Conservation (phyloP, 2,797 vertebrate genomes). For the Chelidonichthys spinosus region DNA sequence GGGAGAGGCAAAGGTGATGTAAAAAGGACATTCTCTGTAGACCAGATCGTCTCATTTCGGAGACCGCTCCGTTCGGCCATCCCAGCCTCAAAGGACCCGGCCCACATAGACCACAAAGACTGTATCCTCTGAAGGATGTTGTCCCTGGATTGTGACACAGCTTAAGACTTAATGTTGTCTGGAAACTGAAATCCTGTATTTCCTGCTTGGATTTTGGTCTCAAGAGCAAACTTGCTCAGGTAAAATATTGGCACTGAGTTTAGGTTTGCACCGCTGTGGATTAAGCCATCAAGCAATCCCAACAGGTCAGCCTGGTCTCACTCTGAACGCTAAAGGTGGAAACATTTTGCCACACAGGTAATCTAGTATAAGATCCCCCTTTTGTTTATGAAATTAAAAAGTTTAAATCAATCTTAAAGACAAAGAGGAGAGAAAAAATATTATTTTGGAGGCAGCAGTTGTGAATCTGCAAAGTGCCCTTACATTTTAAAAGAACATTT, state of each 20-base stretch:
- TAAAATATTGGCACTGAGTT: background rate
- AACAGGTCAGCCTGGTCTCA: background rate
- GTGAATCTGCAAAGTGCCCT: background rate
- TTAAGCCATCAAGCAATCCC: background rate
- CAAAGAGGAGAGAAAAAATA: too few species aligned
- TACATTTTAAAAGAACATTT: background rate
- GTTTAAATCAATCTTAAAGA: background rate
- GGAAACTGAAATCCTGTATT: background rate
- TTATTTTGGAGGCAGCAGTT: background rate
- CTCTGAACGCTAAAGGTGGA: background rate
- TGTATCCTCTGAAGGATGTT: too few species aligned
- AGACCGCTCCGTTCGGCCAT: too few species aligned
- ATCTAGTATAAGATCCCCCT: background rate
- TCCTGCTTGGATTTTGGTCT: background rate
- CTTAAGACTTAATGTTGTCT: background rate
- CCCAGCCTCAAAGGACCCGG: too few species aligned
- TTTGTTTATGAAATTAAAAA: background rate
- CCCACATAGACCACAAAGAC: too few species aligned
- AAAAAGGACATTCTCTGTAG: too few species aligned
- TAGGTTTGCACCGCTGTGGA: background rate
- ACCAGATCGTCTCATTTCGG: too few species aligned
- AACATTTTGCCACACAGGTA: too few species aligned
- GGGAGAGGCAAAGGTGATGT: too few species aligned
- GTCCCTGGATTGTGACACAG: too few species aligned
- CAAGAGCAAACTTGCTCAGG: background rate